Evolutionary conservation across 30 jellyfish, hydroid and myxozoan genomes (phyloP).

Genomic region (Mastigias papua): DNA sequence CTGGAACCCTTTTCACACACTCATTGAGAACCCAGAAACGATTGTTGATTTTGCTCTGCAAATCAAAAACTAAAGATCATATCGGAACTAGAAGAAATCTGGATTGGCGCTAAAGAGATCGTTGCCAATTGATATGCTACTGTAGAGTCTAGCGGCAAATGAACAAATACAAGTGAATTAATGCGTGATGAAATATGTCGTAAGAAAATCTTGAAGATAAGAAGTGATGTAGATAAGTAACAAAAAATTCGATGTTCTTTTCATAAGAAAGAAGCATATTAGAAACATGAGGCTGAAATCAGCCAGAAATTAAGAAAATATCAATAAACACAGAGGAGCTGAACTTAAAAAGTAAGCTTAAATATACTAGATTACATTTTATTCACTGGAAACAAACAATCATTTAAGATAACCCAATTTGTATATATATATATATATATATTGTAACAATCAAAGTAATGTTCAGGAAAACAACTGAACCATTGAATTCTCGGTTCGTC

Average conservation of each 20-base stretch:
- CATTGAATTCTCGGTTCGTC: too few relatives aligned
- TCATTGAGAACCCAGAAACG: constrained; percentile 97
- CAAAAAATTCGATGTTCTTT: background rate
- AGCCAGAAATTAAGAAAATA: background rate
- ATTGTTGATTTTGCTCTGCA: constrained; percentile 85
- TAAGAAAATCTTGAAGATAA: too few relatives aligned
- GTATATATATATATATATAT: too few relatives aligned
- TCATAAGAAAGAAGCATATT: background rate
- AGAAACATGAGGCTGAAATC: background rate
- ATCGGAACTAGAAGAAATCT: too few relatives aligned
- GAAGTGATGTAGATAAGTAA: too few relatives aligned
- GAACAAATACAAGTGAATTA: too few relatives aligned
- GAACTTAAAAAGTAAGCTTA: background rate
- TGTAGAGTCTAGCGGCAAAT: too few relatives aligned
- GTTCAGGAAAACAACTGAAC: background rate
- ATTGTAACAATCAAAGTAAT: too few relatives aligned
- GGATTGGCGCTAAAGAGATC: too few relatives aligned
- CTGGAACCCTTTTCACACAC: constrained; percentile 95
- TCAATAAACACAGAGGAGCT: background rate
- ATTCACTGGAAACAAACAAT: background rate
- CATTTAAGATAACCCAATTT: background rate
- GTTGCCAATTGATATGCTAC: too few relatives aligned
- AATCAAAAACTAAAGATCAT: background rate
- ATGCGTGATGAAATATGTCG: too few relatives aligned
- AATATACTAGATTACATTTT: background rate